Base-by-base conservation (phyloP, 2,797 vertebrate genomes). In the Pteronotus mesoamericanus region DNA sequence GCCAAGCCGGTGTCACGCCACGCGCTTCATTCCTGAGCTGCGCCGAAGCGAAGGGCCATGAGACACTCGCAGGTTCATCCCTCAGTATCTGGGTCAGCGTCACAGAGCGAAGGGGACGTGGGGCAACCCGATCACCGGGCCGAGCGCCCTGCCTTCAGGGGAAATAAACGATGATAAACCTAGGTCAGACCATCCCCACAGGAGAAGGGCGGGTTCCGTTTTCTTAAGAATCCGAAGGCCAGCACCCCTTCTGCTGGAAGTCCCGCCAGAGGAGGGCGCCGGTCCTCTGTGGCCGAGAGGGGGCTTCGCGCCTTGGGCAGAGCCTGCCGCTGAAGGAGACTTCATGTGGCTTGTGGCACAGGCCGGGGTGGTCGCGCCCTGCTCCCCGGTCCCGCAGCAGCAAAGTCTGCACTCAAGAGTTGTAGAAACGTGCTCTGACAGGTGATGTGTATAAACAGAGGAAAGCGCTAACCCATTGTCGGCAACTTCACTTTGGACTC, bases 391-490 rank as follows among this genome's bases (percentile, higher is more conserved):
- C 59, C 59, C 15, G 59, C 29, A 3, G 59, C 29, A 3, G 59
- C 61, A 61, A 61, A 29, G 29, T 29, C 57, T 59, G 57, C 5
- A 1, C 57, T 14, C 11, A 1, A 1, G 57, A 59, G 42, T 24
- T 59, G 0, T 3, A 7, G 16, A 51, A 37, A 64, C n/a, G 6
- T 9, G 6, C n/a, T 24, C 0, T 34, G 32, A 14, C 16, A 4
- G 44, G 21, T 22, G 4, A 37, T 9, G 24, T 11, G 26, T 59
- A 57, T 29, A 53, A 61, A 26, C 44, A 12, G 19, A 53, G 57
- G 51, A 21, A 51, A 46, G 21, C 26, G 8, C 51, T 37, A 29
- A 9, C 5, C 22, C 15, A 2, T 26, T 53, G 34, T 24, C 21
- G 26, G 19, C 42, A 21, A 24, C 57, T 55, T n/a, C 8, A 44